Evolutionary conservation across 1,140 invertebrate species (phyloP).

Genomic region (Drosophila seguyi): DNA sequence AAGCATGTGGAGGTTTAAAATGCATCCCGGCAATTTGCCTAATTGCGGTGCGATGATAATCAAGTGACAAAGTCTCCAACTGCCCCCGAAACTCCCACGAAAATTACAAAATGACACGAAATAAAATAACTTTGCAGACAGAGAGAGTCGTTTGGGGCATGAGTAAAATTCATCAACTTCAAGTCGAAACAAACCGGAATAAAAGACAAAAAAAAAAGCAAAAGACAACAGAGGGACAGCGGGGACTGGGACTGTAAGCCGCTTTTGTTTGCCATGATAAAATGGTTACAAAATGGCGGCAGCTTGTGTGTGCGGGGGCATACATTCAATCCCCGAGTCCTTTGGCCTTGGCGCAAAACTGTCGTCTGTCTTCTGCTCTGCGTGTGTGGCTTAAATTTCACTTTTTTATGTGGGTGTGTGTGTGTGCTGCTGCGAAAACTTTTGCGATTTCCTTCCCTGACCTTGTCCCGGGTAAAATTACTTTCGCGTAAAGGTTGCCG

Average conservation of each 20-base stretch:
- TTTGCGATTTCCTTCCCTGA: constrained; percentile 54
- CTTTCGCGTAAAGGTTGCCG: constrained; percentile 39
- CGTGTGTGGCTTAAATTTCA: constrained; percentile 69
- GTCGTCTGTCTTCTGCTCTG: constrained; percentile 60
- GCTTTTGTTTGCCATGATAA: constrained; percentile 72
- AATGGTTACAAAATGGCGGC: constrained; percentile 78
- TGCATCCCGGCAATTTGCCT: constrained; percentile 64
- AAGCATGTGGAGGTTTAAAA: constrained; percentile 60
- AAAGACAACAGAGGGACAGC: constrained; percentile 3
- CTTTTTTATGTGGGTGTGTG: constrained; percentile 49
- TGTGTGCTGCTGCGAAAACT: constrained; percentile 41
- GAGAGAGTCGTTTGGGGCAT: constrained; percentile 21
- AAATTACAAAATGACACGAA: constrained; percentile 46
- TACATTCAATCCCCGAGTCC: constrained; percentile 31
- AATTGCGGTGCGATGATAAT: constrained; percentile 66
- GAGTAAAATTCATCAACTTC: constrained; percentile 71
- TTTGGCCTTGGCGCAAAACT: constrained; percentile 69
- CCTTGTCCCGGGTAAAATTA: constrained; percentile 39
- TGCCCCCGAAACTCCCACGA: not conserved
- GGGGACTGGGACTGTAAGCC: constrained; percentile 30
- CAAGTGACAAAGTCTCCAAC: constrained; percentile 58
- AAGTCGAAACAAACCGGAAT: constrained; percentile 42
- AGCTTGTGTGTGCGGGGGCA: constrained; percentile 40
- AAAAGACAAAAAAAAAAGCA: constrained; percentile 13
- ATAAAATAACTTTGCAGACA: constrained; percentile 69